Evolutionary conservation across 1,140 invertebrate species (phyloP).

Genomic region (Acyrthosiphon pisum): DNA sequence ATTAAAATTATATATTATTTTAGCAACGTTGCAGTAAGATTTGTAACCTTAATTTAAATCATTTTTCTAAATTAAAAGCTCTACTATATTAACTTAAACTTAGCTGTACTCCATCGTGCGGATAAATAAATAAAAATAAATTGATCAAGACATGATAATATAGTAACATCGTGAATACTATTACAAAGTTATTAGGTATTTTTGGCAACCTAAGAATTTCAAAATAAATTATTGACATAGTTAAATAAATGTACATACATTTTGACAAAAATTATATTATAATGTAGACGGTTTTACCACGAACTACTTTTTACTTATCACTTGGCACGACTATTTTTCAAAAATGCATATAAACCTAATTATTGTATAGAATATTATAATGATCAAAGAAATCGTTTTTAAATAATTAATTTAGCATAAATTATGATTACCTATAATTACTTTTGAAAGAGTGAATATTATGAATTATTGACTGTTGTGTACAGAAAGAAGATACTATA

Average conservation of each 20-base stretch:
- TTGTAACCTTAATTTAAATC: too few relatives aligned
- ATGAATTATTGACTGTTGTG: background rate
- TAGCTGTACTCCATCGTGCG: too few relatives aligned
- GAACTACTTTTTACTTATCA: background rate
- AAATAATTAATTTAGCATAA: background rate
- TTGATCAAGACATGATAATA: too few relatives aligned
- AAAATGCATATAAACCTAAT: background rate
- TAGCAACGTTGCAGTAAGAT: too few relatives aligned
- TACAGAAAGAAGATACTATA: background rate
- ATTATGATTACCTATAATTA: slow-evolving; percentile 20
- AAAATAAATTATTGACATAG: background rate
- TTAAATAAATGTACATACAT: background rate
- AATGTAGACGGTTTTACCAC: background rate
- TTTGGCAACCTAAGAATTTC: background rate
- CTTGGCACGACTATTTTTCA: background rate
- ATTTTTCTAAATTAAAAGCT: too few relatives aligned
- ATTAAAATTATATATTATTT: too few relatives aligned
- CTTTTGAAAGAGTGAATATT: background rate
- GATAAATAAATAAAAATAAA: too few relatives aligned
- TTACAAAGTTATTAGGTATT: background rate
- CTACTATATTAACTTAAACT: too few relatives aligned
- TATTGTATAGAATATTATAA: background rate
- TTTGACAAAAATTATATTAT: background rate
- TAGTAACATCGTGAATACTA: too few relatives aligned
- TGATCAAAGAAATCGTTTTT: background rate